Base-by-base conservation (phyloP, 1,140 invertebrate species). In the Ridgeia piscesae region DNA sequence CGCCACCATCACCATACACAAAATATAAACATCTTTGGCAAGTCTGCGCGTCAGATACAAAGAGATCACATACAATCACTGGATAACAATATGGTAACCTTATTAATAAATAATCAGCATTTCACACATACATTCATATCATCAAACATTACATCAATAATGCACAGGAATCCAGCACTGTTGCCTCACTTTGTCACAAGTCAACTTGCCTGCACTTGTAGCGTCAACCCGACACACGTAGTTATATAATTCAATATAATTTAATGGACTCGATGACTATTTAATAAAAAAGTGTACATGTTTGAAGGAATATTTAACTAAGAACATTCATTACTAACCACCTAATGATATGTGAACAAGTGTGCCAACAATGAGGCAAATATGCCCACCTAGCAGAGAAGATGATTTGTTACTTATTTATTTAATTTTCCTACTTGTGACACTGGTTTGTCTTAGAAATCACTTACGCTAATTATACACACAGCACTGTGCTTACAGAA, bases 21-120 rank as follows among this genome's bases (percentile, higher is more conserved):
- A 77, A 77, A 77, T 77, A 77, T 77, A 77, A 77, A 77, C 58
- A 77, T 77, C 58, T 77, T 77, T 77, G 58, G 58, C 58, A 77
- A 77, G 58, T 77, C 58, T 77, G 58, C 17, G 58, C 58, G 11
- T 77, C 27, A 77, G 27, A 77, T 77, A 77, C 58, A 77, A 77
- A 77, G 58, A 77, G 58, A 77, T 77, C 58, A 21, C 17, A 31
- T 77, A 77, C 58, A 77, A 77, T 77, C 58, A 77, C 58, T 77
- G 27, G 58, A 77, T 77, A 77, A 77, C 58, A 17, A 77, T 77
- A 21, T 77, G 58, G 58, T 77, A 77, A 77, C 58, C 58, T 77
- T 77, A 77, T 77, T 77, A 77, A 77, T 77, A 77, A 77, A 77
- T 77, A 14, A 77, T 77, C 58, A 77, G 58, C 58, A 77, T 77